Conservation (phyloP, 2,888 invertebrate species). For the Erebia ligea region DNA sequence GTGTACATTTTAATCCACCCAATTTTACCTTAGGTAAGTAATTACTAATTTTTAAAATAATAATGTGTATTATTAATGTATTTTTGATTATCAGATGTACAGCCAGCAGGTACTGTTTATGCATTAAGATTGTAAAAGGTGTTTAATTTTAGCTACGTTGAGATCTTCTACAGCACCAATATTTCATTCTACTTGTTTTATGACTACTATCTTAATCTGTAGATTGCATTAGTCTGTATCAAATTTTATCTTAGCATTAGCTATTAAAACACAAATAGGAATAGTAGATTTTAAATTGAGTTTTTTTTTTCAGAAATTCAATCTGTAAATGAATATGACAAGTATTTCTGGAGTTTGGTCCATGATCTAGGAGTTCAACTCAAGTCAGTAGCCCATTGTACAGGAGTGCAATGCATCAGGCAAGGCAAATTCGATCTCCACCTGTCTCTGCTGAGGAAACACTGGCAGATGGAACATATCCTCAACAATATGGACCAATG, state of each 20-base stretch:
- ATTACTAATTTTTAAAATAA: not conserved
- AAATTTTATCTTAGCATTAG: too few species aligned
- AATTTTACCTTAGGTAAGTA: conserved; percentile 91
- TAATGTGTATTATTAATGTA: too few species aligned
- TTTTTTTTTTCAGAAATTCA: conserved; percentile 88
- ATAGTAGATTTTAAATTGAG: not conserved
- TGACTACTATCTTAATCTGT: too few species aligned
- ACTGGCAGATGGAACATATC: conserved; percentile 90
- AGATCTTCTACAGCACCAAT: too few species aligned
- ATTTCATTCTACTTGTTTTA: too few species aligned
- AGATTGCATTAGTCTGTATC: too few species aligned
- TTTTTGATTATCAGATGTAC: too few species aligned
- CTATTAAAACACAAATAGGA: too few species aligned
- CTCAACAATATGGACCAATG: conserved; percentile 85
- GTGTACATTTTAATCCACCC: conserved; percentile 91
- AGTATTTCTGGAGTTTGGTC: conserved; percentile 89
- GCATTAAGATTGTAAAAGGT: too few species aligned
- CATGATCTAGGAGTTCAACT: conserved; percentile 92
- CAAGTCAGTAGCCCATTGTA: conserved; percentile 91
- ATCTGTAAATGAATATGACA: conserved; percentile 92
- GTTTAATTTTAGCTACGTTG: too few species aligned
- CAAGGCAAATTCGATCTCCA: conserved; percentile 91
- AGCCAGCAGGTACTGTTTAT: too few species aligned
- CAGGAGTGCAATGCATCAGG: conserved; percentile 90
- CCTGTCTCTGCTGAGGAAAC: conserved; percentile 90